Evolutionary conservation across 2,888 invertebrate genomes (phyloP), one percentile per base, ranked within the genome.

Genomic region (Rapana venosa): DNA sequence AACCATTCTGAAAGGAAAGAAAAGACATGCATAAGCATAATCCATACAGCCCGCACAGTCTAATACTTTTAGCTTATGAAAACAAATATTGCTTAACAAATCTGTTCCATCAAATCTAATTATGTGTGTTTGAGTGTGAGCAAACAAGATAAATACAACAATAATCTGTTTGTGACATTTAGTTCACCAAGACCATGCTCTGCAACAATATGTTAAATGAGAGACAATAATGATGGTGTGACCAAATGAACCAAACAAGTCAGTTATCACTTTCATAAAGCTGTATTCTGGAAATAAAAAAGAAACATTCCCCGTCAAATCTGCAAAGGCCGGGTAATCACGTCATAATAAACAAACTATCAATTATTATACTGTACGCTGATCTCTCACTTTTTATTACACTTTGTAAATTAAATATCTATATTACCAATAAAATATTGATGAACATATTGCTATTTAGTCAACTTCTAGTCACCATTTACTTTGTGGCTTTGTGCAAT

Each of bases 241-340:
- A 83, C 47, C 81, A 36, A 83, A 83, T 83, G 32, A 83, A 47
- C 36, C 81, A 83, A 83, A 83, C 36, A 83, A 83, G 36, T 36
- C 36, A 26, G n/a, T 32, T 32, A 47, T 47, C 47, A 26, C 8
- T 83, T 83, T 83, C 81, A 83, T 47, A 13, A 26, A 83, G 36
- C 6, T 83, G 81, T 83, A 83, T 83, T 83, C 36, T 83, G 81
- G 47, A 83, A 83, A 83, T 83, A 83, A 83, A 83, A 79, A 5
- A 20, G 0, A 74, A 74, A 32, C 77, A 79, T 79, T 79, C 32
- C 77, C 32, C 32, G 77, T 79, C 77, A 32, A 15, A 79, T 4
- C 32, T 35, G 74, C 20, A 79, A 15, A 15, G 77, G 77, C 32
- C n/a, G 22, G 15, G 61, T 61, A 20, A 61, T 22, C 22, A 61